Conservation (phyloP, 2,113 vertebrate genomes). For the Colinus virginianus region DNA sequence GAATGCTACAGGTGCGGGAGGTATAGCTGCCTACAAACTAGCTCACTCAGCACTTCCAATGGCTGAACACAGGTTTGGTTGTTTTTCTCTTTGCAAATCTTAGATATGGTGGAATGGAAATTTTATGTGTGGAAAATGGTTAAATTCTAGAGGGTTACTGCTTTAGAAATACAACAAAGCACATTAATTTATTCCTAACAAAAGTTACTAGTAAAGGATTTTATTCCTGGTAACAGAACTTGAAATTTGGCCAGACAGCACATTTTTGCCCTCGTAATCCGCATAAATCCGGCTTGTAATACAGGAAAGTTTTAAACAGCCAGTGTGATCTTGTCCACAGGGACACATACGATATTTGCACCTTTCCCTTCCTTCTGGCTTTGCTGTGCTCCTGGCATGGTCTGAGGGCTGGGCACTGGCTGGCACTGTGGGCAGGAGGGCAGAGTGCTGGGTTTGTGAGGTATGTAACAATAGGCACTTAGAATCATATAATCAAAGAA, state of each 20-base stretch:
- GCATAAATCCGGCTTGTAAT: neutral
- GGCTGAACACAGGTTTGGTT: fast-evolving
- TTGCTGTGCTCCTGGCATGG: neutral
- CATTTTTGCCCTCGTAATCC: neutral
- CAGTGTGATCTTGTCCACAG: fast-evolving
- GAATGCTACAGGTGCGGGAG: neutral
- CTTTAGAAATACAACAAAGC: neutral
- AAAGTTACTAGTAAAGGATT: neutral
- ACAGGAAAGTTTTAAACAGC: neutral
- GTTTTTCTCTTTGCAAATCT: neutral
- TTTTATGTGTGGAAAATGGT: neutral
- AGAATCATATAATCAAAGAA: too few species aligned
- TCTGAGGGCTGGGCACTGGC: neutral
- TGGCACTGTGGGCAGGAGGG: neutral
- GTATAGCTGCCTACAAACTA: neutral
- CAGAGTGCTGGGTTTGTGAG: neutral
- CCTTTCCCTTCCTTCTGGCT: neutral
- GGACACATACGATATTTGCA: neutral
- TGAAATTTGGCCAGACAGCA: neutral
- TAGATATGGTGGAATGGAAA: neutral
- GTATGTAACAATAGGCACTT: neutral
- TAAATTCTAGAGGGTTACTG: fast-evolving
- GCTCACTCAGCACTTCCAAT: neutral
- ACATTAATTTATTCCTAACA: neutral
- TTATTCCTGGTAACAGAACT: neutral